A percentile compares a stretch with the other conserved stretches of the same genome.
These are phyloP conservation scores for Zaprionus lineosus DNA, from an alignment of 2,888 invertebrate genomes.

Conservation along the genomic window DNA sequence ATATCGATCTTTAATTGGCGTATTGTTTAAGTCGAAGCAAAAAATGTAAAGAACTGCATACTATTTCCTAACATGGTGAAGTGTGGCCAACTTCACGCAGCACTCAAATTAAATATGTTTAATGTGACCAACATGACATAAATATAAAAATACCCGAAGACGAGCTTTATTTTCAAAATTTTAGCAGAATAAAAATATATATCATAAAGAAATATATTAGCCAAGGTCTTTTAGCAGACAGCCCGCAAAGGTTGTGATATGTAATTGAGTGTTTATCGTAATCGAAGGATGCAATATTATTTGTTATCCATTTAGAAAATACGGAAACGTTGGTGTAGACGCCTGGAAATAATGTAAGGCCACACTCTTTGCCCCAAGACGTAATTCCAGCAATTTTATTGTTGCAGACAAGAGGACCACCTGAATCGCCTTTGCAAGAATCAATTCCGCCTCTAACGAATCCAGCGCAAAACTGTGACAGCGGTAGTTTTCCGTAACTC, in stretches of 20 bases:
- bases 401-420: constrained; percentile 36
- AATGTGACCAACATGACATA: no score
- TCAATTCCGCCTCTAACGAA: constrained; percentile 56
- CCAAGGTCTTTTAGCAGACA: no score
- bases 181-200: no score
- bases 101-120: no score
- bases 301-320: constrained; percentile 27
- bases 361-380: constrained; percentile 47
- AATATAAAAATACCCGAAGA: no score
- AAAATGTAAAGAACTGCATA: no score
- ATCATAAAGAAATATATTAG: no score
- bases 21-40: no score
- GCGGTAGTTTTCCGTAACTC: constrained; percentile 41
- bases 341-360: constrained; percentile 32
- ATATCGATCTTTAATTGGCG: constrained; percentile 9
- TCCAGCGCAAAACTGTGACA: constrained; percentile 55
- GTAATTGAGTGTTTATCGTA: constrained; percentile 3
- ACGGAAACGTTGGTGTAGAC: constrained; percentile 42
- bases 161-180: no score
- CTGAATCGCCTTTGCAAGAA: constrained; percentile 43
- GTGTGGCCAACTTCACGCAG: no score
- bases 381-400: constrained; percentile 27
- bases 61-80: no score
- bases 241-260: no score
- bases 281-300: constrained; percentile 19